Percentiles rank a stretch among this genome's conserved stretches.
These are phyloP conservation scores for Metopia argyrocephala DNA, from an alignment of 2,888 invertebrate species.

Conservation along the genomic window DNA sequence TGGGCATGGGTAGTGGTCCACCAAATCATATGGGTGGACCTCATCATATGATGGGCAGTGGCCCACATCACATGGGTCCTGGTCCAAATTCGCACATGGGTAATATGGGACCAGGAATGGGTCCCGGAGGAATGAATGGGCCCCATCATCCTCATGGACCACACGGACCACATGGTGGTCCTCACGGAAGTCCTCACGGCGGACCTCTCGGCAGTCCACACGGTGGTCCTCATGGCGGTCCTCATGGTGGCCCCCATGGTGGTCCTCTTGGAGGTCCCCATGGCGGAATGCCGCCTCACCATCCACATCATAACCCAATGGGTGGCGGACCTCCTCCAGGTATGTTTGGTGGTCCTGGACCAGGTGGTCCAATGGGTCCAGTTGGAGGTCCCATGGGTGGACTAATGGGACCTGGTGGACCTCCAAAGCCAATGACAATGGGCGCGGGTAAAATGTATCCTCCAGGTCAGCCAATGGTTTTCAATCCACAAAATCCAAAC, in stretches of 20 bases:
- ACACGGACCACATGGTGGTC: conserved; percentile 64
- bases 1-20: conserved; percentile 69
- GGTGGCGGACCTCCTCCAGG: conserved; percentile 72
- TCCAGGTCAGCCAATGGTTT: conserved; percentile 97
- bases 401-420: conserved; percentile 74
- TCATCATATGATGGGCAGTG: conserved; percentile 67
- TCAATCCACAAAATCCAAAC: conserved; percentile 98
- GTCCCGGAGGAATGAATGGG: conserved; percentile 58
- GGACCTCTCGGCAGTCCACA: conserved; percentile 66
- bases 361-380: conserved; percentile 77
- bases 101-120: conserved; percentile 62
- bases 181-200: conserved; percentile 78
- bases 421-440: conserved; percentile 94
- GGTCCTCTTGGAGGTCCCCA: conserved; percentile 67
- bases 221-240: conserved; percentile 66
- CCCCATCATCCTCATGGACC: conserved; percentile 59
- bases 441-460: conserved; percentile 95
- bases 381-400: conserved; percentile 81
- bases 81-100: conserved; percentile 65
- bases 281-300: conserved; percentile 67
- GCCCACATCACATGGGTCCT: conserved; percentile 61
- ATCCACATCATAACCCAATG: conserved; percentile 73
- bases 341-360: conserved; percentile 66
- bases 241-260: conserved; percentile 78
- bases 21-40: conserved; percentile 70